phyloP scores from a whole-genome alignment of 2,888 invertebrate genomes.

The Nineta flava region DNA sequence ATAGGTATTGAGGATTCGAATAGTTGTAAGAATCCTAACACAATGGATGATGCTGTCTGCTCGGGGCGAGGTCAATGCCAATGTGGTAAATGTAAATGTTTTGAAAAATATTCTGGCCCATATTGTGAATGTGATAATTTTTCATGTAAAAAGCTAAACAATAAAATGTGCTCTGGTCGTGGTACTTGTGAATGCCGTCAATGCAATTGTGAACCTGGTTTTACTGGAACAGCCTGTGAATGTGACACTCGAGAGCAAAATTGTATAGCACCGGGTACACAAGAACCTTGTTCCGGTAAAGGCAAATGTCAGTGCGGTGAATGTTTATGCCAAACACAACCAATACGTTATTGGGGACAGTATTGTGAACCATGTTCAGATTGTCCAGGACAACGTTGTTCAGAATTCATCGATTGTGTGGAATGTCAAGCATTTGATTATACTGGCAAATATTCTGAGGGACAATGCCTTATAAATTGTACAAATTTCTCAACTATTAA shows the following conservation, averaged over 20 bases:
- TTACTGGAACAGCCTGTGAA: conserved; percentile 43
- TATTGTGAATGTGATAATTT: conserved; percentile 67
- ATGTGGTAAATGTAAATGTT: conserved; percentile 31
- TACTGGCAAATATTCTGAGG: conserved; percentile 21
- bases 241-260: conserved; percentile 36
- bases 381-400: conserved; percentile 6
- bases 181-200: conserved; percentile 48
- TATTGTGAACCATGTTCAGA: conserved; percentile 39
- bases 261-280: conserved; percentile 26
- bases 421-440: conserved; percentile 40
- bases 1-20: background rate
- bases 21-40: background rate
- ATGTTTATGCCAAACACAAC: conserved; percentile 24
- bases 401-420: conserved; percentile 29
- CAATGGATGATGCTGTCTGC: conserved; percentile 26
- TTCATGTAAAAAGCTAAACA: conserved; percentile 38
- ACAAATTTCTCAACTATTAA: conserved; percentile 19
- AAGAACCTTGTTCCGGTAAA: conserved; percentile 43
- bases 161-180: conserved; percentile 29
- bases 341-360: conserved; percentile 25
- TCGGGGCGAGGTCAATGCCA: conserved; percentile 43
- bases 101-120: conserved; percentile 34
- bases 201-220: conserved; percentile 41
- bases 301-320: conserved; percentile 57
- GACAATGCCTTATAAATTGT: conserved; percentile 20